Conservation (phyloP, 2,888 invertebrate genomes). For the Meganola albula region DNA sequence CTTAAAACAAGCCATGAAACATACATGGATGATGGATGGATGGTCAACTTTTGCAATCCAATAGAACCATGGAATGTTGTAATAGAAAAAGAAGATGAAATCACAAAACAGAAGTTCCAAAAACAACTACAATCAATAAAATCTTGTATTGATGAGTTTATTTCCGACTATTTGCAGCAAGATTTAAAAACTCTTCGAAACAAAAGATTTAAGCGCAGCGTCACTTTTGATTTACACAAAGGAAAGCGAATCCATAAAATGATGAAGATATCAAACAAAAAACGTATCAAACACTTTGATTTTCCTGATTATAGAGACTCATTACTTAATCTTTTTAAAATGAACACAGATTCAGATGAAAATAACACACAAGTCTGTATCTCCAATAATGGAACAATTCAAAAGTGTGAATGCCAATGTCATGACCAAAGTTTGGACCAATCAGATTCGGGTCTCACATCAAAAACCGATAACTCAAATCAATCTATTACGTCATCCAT, state of each 20-base stretch:
- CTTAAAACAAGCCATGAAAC: slow-evolving; percentile 37
- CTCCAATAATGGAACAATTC: slow-evolving; percentile 11
- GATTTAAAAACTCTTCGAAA: slow-evolving; percentile 17
- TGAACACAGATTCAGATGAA: slow-evolving; percentile 28
- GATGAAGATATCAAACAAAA: slow-evolving; percentile 43
- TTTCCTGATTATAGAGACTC: slow-evolving; percentile 63
- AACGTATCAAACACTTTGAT: slow-evolving; percentile 56
- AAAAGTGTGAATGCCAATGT: slow-evolving; percentile 46
- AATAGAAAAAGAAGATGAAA: slow-evolving; percentile 50
- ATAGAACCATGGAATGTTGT: slow-evolving; percentile 54
- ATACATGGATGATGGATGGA: slow-evolving; percentile 36
- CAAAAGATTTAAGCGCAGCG: slow-evolving; percentile 19
- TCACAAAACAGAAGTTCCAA: slow-evolving; percentile 47
- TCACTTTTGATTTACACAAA: slow-evolving; percentile 36
- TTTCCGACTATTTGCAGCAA: slow-evolving; percentile 37
- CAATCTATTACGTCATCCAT: slow-evolving; percentile 63
- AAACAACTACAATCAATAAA: slow-evolving; percentile 53
- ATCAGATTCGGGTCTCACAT: slow-evolving; percentile 46
- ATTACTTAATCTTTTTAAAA: slow-evolving; percentile 48
- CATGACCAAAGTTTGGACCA: slow-evolving; percentile 32
- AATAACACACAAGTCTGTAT: slow-evolving; percentile 11
- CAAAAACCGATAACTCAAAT: slow-evolving; percentile 41
- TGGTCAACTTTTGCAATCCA: slow-evolving; percentile 39
- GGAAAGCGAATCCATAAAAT: slow-evolving; percentile 31
- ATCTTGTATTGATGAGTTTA: slow-evolving; percentile 48